These are phyloP conservation scores for Thymelicus sylvestris DNA, from an alignment of 2,888 invertebrate species.

Conservation along the genomic window DNA sequence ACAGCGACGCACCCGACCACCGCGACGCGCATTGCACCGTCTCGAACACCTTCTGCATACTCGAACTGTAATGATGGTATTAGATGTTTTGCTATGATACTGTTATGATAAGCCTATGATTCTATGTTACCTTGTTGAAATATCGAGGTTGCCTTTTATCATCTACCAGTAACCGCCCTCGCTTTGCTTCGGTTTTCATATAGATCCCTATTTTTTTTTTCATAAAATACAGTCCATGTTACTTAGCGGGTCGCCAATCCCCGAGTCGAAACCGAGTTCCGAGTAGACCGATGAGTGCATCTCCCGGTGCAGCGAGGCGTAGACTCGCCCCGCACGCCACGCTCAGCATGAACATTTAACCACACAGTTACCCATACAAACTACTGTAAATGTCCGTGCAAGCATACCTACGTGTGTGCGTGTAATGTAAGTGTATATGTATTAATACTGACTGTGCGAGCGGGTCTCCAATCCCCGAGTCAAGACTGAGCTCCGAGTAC, in stretches of 20 bases:
- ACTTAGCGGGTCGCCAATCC: conserved; percentile 84
- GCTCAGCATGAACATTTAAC: conserved; percentile 82
- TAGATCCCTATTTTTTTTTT: too few species aligned
- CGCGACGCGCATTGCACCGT: conserved; percentile 94
- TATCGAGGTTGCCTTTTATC: too few species aligned
- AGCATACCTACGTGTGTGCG: not conserved
- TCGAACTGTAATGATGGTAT: conserved; percentile 82
- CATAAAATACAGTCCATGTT: too few species aligned
- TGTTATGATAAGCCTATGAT: too few species aligned
- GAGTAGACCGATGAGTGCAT: conserved; percentile 95
- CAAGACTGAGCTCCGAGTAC: conserved; percentile 92
- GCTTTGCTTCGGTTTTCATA: too few species aligned
- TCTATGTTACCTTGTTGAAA: too few species aligned
- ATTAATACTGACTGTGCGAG: conserved; percentile 68
- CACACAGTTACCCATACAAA: too few species aligned
- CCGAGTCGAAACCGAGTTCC: conserved; percentile 93
- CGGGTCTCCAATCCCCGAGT: conserved; percentile 90
- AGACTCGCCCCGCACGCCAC: conserved; percentile 84
- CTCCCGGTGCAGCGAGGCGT: conserved; percentile 95
- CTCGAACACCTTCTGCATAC: conserved; percentile 95
- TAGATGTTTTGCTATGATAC: not conserved
- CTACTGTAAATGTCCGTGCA: too few species aligned
- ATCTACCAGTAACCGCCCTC: not conserved
- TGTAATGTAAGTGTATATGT: not conserved
- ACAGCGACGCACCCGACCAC: conserved; percentile 72